Percentiles rank a stretch among this genome's conserved stretches.
phyloP scores from a whole-genome alignment of 2,113 vertebrate genomes.

The Microtus ochrogaster region DNA sequence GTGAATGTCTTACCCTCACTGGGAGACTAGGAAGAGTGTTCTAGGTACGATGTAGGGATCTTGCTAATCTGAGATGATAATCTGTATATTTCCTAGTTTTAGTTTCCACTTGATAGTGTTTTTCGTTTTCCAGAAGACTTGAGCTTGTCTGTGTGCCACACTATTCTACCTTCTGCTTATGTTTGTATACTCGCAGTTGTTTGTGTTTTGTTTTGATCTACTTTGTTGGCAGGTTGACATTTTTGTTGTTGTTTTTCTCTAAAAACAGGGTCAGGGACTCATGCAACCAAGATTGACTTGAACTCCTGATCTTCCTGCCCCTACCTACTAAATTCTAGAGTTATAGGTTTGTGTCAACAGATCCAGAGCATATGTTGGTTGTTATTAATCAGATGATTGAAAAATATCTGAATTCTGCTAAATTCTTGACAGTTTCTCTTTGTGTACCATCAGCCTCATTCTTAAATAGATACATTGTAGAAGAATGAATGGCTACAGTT shows the following conservation, averaged over 20 bases:
- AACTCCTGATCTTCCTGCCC: too few species aligned
- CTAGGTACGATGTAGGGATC: neutral
- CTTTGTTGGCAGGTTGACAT: neutral
- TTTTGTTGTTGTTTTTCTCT: neutral
- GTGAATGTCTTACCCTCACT: neutral
- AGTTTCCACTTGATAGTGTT: neutral
- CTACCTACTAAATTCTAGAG: too few species aligned
- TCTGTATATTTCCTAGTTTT: neutral
- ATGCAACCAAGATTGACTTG: neutral
- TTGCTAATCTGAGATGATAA: neutral
- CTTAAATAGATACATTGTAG: neutral
- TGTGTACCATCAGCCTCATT: rapidly evolving
- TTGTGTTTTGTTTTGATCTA: neutral
- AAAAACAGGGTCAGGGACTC: neutral
- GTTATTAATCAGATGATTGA: neutral
- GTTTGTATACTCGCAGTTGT: neutral
- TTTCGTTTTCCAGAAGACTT: neutral
- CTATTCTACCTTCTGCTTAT: neutral
- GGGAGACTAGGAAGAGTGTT: neutral
- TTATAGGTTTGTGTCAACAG: neutral
- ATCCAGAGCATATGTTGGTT: neutral
- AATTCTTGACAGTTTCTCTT: neutral
- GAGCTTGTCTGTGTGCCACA: neutral
- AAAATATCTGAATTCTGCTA: neutral
- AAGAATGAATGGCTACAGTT: neutral